Base-by-base conservation (phyloP, 64 coral and sea anemone species). In the Astreopora myriophthalma region DNA sequence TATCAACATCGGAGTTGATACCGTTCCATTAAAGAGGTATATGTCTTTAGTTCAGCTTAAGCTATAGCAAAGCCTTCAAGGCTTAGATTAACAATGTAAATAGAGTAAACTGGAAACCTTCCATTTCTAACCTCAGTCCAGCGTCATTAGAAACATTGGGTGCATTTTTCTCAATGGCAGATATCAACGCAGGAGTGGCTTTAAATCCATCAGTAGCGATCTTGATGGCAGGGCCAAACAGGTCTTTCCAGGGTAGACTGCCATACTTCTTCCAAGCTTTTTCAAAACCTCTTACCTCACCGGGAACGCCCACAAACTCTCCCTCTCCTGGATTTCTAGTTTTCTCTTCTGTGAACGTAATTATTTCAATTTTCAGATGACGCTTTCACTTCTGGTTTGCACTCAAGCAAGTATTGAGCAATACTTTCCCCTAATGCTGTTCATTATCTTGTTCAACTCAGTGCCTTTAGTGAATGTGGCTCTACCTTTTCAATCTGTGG, bases 231-330 rank as follows among this genome's bases (percentile, higher is more conserved):
- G 84, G 84, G 6, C 20, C 61, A 87, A 87, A 87, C 37, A 87
- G 31, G 1, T 72, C 67, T 30, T 52, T 29, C 84, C 84, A 87
- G 17, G 64, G 27, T 5, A 87, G n/a, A 4, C 84, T 34, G 3
- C 84, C 84, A 26, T 87, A 72, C 26, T 42, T 68, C 22, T 48
- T 87, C 84, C 84, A 87, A 16, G 84, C 84, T 1, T 22, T 13
- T 7, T 87, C 84, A 71, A 87, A 87, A 3, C 84, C 65, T 26
- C 84, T 36, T 12, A 87, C 39, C 48, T 87, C 84, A 48, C 84
- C 84, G 25, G 84, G 84, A 26, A 72, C 84, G 3, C 84, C 84
- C 6, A 87, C 11, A 5, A 72, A 87, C 10, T 87, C 69, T 87
- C 64, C 64, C 31, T 87, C 84, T 9, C 64, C 64, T 29, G 84